Conservation (phyloP, 2,888 invertebrate genomes). For the Theretra japonica region DNA sequence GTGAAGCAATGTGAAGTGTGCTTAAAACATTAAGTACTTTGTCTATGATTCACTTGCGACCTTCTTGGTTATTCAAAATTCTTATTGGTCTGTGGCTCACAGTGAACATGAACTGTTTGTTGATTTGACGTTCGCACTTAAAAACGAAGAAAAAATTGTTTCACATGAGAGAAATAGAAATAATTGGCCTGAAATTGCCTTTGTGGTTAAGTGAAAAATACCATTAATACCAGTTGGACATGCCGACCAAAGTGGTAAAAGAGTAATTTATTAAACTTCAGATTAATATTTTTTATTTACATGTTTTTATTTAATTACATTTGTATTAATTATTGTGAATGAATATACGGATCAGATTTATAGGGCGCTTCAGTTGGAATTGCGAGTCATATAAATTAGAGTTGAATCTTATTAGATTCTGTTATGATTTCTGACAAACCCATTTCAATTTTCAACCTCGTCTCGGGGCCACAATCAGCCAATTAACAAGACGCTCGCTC, state of each 20-base stretch:
- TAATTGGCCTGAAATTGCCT: not conserved
- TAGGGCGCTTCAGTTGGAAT: no score
- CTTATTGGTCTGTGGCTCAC: not conserved
- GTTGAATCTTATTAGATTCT: constrained; percentile 9
- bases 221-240: not conserved
- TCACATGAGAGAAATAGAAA: not conserved
- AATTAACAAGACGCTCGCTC: constrained; percentile 10
- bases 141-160: not conserved
- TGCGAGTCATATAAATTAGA: not conserved
- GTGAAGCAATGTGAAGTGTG: no score
- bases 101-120: constrained; percentile 12
- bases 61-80: no score
- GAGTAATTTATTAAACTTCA: not conserved
- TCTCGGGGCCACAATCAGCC: constrained; percentile 6
- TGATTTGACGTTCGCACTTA: constrained; percentile 15
- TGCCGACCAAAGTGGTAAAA: constrained; percentile 22
- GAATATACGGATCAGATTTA: not conserved
- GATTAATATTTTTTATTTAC: not conserved
- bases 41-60: not conserved
- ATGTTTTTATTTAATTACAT: constrained; percentile 13
- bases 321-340: not conserved
- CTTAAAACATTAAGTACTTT: not conserved
- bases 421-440: constrained; percentile 3
- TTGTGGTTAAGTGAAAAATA: constrained; percentile 4
- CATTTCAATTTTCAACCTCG: not conserved